Percentiles rank a stretch among this genome's conserved stretches.
These are phyloP conservation scores for Antennarius maculatus DNA, from an alignment of 2,797 vertebrate species.

Conservation along the genomic window DNA sequence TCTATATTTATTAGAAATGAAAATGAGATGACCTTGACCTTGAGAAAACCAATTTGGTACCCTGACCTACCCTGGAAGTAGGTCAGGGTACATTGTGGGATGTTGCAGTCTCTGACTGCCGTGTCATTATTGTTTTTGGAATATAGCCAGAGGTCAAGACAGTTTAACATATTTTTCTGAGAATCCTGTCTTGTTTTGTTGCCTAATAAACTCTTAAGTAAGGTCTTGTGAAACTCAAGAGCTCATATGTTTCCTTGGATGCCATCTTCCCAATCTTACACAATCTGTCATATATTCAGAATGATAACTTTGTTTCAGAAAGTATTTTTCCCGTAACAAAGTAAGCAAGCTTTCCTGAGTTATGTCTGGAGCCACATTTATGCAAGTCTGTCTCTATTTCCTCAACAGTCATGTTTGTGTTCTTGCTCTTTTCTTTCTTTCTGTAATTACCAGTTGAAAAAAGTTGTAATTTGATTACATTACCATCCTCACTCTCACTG, in stretches of 20 bases:
- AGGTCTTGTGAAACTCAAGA: slow-evolving; percentile 37
- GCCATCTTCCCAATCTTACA: slow-evolving; percentile 40
- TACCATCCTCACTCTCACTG: slow-evolving; percentile 5
- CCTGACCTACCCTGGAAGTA: too few species aligned
- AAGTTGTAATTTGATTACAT: neutral
- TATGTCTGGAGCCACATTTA: neutral
- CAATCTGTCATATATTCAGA: slow-evolving; percentile 49
- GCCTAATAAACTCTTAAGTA: slow-evolving; percentile 6
- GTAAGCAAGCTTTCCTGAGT: too few species aligned
- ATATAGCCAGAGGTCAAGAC: slow-evolving; percentile 8
- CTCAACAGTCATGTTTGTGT: neutral
- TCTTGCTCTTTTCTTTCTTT: neutral
- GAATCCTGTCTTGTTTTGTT: slow-evolving; percentile 11
- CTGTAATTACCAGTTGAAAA: neutral
- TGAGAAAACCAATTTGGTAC: too few species aligned
- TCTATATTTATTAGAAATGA: too few species aligned
- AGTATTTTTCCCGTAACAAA: too few species aligned
- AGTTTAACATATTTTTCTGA: slow-evolving; percentile 23
- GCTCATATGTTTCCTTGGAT: slow-evolving; percentile 47
- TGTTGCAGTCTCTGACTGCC: neutral
- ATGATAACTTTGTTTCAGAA: neutral
- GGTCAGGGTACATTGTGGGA: too few species aligned
- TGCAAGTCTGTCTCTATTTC: slow-evolving; percentile 5
- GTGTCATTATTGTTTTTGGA: slow-evolving; percentile 36
- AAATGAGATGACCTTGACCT: too few species aligned